Conservation (phyloP, 2,888 invertebrate species). For the Apotomis turbidana region DNA sequence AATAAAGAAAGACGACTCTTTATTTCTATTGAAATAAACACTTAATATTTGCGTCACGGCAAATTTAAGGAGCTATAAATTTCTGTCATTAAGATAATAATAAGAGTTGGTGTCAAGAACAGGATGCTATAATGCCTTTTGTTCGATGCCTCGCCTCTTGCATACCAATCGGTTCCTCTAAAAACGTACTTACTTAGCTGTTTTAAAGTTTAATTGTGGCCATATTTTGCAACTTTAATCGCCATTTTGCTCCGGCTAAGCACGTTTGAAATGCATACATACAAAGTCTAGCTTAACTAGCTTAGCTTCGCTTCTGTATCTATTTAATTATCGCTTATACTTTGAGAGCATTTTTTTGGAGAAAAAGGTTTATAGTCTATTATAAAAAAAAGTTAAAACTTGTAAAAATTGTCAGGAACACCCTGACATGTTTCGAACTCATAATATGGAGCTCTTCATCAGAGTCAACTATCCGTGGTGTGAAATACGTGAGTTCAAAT, state of each 20-base stretch:
- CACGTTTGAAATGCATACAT: too few relatives aligned
- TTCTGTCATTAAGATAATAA: constrained; percentile 82
- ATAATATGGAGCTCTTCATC: too few relatives aligned
- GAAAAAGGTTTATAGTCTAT: too few relatives aligned
- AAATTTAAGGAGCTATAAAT: constrained; percentile 81
- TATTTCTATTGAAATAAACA: constrained; percentile 62
- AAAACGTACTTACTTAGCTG: constrained; percentile 55
- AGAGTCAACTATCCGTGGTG: too few relatives aligned
- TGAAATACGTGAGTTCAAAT: too few relatives aligned
- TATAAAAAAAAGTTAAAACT: too few relatives aligned
- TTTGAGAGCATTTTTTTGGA: too few relatives aligned
- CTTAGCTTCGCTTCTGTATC: too few relatives aligned
- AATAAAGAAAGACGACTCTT: constrained; percentile 38
- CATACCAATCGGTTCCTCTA: constrained; percentile 69
- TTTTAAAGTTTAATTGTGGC: constrained; percentile 46
- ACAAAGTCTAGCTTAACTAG: too few relatives aligned
- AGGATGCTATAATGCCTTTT: constrained; percentile 83
- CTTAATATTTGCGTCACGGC: constrained; percentile 79
- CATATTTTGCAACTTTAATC: background rate
- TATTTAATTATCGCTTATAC: too few relatives aligned
- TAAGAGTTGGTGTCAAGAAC: constrained; percentile 77
- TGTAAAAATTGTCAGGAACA: too few relatives aligned
- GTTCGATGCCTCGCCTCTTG: constrained; percentile 73
- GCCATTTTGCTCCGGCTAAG: background rate
- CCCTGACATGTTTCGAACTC: too few relatives aligned